Conservation (phyloP, 2,113 vertebrate species). For the Aegotheles bennettii region DNA sequence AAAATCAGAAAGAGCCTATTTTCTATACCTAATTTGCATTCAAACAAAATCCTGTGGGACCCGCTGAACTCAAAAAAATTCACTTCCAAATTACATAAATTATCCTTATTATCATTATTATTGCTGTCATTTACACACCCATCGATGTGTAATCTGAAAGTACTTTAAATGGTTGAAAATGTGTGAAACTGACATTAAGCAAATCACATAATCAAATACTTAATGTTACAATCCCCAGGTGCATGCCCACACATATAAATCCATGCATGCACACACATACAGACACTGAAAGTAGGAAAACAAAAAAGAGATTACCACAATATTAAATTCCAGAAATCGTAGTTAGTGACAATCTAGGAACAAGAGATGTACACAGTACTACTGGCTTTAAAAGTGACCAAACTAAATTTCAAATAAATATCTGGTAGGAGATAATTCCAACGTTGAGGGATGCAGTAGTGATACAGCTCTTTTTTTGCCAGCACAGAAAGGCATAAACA, state of each 20-base stretch:
- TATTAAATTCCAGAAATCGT: not conserved
- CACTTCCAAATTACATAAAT: not conserved
- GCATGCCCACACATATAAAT: not conserved
- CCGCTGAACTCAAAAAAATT: not conserved
- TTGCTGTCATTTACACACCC: not conserved
- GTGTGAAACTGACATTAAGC: not conserved
- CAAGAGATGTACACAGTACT: not conserved
- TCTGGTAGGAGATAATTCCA: not conserved
- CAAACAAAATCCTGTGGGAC: not conserved
- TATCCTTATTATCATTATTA: not conserved
- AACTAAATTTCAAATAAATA: not conserved
- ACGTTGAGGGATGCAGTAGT: not conserved
- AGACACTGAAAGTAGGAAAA: not conserved
- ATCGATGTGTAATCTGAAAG: not conserved
- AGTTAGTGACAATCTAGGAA: not conserved
- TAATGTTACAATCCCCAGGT: not conserved
- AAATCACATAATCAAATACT: not conserved
- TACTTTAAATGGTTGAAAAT: not conserved
- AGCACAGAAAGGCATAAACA: not conserved
- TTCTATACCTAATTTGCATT: not conserved
- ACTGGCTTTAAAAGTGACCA: not conserved
- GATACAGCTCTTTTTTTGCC: not conserved
- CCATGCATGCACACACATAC: rapidly evolving
- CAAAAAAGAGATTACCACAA: not conserved
- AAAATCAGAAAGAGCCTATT: not conserved